Conservation (phyloP, 2,113 vertebrate species). For the Trichechus manatus region DNA sequence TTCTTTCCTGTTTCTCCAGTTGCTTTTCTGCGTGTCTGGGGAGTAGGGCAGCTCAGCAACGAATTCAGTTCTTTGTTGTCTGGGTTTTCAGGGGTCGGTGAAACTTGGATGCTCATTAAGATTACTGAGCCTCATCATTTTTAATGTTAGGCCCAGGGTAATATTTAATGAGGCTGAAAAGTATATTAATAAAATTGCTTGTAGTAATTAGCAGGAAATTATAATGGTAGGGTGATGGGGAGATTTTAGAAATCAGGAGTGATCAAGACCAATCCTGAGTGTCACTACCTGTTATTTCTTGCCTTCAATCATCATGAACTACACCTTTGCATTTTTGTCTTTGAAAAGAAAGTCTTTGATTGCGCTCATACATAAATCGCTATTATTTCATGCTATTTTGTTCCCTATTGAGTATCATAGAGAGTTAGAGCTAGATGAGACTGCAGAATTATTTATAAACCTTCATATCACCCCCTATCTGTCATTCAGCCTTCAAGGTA, state of each 20-base stretch:
- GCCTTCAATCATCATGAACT: slow-evolving; percentile 59
- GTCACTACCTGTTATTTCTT: slow-evolving; percentile 67
- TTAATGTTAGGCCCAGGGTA: slow-evolving; percentile 88
- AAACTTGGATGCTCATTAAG: slow-evolving; percentile 84
- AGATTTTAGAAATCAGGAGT: slow-evolving; percentile 75
- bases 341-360: slow-evolving; percentile 60
- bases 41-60: slow-evolving; percentile 7
- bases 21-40: slow-evolving; percentile 28
- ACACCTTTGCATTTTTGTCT: slow-evolving; percentile 41
- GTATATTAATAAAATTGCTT: slow-evolving; percentile 89
- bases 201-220: slow-evolving; percentile 87
- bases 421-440: background rate
- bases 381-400: slow-evolving; percentile 61
- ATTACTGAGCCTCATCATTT: slow-evolving; percentile 86
- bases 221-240: slow-evolving; percentile 75
- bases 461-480: background rate
- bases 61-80: slow-evolving; percentile 44
- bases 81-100: slow-evolving; percentile 69
- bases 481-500: background rate
- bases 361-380: slow-evolving; percentile 31
- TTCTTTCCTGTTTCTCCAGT: slow-evolving; percentile 59
- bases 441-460: slow-evolving; percentile 34
- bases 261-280: slow-evolving; percentile 57
- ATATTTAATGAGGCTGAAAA: slow-evolving; percentile 88
- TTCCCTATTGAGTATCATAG: background rate